These are phyloP conservation scores for Drosophila engyochracea DNA, from an alignment of 2,888 invertebrate genomes.

Conservation along the genomic window DNA sequence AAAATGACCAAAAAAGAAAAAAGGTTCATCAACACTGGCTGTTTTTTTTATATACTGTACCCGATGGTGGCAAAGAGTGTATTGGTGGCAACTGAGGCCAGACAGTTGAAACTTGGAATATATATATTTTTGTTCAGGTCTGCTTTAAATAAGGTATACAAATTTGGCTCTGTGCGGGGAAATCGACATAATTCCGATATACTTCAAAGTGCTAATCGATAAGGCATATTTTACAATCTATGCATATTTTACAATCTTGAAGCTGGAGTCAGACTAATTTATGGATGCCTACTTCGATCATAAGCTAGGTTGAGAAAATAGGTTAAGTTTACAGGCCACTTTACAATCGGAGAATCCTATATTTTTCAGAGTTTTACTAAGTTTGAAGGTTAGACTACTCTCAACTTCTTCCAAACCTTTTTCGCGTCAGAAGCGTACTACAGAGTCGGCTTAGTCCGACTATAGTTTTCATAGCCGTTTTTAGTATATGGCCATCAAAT, in stretches of 20 bases:
- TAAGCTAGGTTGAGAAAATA: background rate
- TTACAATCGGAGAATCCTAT: background rate
- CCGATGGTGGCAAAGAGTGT: background rate
- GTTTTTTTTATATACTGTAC: conserved; percentile 7
- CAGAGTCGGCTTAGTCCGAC: background rate
- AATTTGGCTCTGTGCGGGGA: background rate
- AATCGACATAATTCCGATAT: background rate
- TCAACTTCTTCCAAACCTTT: background rate
- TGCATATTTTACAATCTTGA: background rate
- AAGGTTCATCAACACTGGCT: conserved; percentile 18
- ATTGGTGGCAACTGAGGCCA: background rate
- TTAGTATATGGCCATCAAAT: conserved; percentile 18
- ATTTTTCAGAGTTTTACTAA: background rate
- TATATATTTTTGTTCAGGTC: background rate
- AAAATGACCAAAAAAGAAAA: conserved; percentile 21
- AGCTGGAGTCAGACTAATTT: background rate
- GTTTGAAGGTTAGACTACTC: background rate
- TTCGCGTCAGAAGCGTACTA: background rate
- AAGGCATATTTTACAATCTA: background rate
- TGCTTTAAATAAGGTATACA: background rate
- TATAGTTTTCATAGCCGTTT: background rate
- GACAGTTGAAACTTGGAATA: background rate
- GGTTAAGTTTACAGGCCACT: too few relatives aligned
- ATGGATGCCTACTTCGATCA: background rate
- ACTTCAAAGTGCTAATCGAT: background rate